Evolutionary conservation across 2,113 vertebrate species (phyloP).

Genomic region (Cyanoliseus patagonus): DNA sequence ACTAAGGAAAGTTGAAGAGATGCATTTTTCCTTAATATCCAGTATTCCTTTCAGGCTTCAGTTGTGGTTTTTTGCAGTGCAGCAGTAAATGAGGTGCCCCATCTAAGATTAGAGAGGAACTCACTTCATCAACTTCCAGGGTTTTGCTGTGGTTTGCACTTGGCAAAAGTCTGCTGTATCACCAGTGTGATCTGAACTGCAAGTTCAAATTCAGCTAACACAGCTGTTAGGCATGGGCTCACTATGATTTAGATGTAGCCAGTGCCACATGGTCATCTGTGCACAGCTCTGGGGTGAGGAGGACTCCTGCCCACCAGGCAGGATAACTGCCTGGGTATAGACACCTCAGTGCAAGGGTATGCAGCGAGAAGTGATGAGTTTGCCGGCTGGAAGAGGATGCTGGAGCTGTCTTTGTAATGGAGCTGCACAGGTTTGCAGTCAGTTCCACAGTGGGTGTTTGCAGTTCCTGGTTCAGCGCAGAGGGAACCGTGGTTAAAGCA

Average conservation of each 20-base stretch:
- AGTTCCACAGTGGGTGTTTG: background rate
- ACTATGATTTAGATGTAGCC: background rate
- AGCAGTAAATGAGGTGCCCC: background rate
- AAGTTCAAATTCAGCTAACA: background rate
- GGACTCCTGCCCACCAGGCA: background rate
- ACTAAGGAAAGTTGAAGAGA: background rate
- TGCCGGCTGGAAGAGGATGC: background rate
- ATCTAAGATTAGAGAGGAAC: background rate
- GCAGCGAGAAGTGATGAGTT: background rate
- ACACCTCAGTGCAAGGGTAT: accelerated
- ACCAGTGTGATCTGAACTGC: background rate
- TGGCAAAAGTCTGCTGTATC: background rate
- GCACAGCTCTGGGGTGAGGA: background rate
- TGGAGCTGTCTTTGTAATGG: background rate
- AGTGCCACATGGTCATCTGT: background rate
- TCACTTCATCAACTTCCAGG: background rate
- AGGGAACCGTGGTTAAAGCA: background rate
- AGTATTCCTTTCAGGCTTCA: background rate
- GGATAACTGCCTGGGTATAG: background rate
- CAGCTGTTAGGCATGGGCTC: background rate
- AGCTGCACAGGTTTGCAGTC: background rate
- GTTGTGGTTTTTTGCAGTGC: background rate
- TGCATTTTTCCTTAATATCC: background rate
- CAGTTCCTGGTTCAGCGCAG: background rate
- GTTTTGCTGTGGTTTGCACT: background rate